Conservation (phyloP, 2,113 vertebrate genomes). For the Bufo gargarizans region DNA sequence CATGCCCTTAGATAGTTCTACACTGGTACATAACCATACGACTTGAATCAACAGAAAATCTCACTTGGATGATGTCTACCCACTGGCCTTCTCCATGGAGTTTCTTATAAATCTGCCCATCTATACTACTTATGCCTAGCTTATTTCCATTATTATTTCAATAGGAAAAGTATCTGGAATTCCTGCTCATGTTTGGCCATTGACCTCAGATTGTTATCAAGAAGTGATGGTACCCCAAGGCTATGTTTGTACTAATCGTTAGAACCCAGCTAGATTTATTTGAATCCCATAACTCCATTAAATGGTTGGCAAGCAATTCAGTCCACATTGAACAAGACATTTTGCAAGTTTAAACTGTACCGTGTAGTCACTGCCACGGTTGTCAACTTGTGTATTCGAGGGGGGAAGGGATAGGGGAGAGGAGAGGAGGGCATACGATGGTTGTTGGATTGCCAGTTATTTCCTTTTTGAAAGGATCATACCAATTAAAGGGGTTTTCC, state of each 20-base stretch:
- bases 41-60: background rate
- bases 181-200: conserved; percentile 13
- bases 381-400: conserved; percentile 3
- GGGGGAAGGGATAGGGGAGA: background rate
- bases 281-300: conserved; percentile 12
- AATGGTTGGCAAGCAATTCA: conserved; percentile 17
- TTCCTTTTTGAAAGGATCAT: too few species aligned
- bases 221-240: conserved; percentile 27
- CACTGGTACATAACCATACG: background rate
- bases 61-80: background rate
- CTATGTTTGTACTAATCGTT: conserved; percentile 20
- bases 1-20: background rate
- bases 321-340: conserved; percentile 1
- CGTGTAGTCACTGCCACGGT: conserved; percentile 9
- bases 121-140: background rate
- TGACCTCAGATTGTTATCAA: conserved; percentile 24
- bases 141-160: conserved; percentile 31
- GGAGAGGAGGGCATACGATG: background rate
- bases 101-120: conserved; percentile 12
- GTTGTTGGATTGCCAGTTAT: background rate
- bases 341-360: background rate
- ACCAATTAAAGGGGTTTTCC: too few species aligned
- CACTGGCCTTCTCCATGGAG: background rate
- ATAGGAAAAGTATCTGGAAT: background rate
- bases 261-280: background rate